Conservation (phyloP, 2,797 vertebrate species). For the Danionella dracula region DNA sequence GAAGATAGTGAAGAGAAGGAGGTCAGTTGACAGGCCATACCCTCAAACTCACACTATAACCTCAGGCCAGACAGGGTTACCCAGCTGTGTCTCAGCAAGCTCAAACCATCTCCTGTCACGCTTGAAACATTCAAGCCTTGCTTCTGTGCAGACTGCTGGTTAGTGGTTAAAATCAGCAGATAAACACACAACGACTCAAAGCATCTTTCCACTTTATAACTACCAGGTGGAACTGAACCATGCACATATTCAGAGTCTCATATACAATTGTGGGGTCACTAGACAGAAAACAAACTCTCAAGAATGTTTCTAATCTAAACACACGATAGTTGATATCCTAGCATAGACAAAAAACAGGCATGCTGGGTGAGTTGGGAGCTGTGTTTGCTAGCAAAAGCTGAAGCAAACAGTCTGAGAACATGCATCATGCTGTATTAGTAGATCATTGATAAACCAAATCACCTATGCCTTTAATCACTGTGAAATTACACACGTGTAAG, state of each 20-base stretch:
- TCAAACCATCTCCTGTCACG: constrained; percentile 42
- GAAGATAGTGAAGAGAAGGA: constrained; percentile 43
- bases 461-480: no score
- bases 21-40: constrained; percentile 73
- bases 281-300: constrained; percentile 15
- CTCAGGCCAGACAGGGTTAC: constrained; percentile 63
- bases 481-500: no score
- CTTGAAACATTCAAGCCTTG: constrained; percentile 42
- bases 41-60: constrained; percentile 62
- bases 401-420: constrained; percentile 25
- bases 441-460: no score
- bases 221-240: constrained; percentile 41
- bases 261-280: constrained; percentile 5
- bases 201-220: constrained; percentile 29
- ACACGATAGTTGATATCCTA: constrained; percentile 53
- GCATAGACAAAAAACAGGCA: constrained; percentile 23
- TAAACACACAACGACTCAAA: constrained; percentile 35
- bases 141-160: constrained; percentile 36
- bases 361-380: constrained; percentile 18
- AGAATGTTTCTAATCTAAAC: constrained; percentile 43
- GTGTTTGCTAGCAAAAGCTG: constrained; percentile 36
- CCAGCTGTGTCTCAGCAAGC: constrained; percentile 66
- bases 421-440: neutral
- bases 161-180: constrained; percentile 47
- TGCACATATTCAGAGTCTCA: constrained; percentile 18